Conservation (phyloP, 2,113 vertebrate species). For the Apaloderma vittatum region DNA sequence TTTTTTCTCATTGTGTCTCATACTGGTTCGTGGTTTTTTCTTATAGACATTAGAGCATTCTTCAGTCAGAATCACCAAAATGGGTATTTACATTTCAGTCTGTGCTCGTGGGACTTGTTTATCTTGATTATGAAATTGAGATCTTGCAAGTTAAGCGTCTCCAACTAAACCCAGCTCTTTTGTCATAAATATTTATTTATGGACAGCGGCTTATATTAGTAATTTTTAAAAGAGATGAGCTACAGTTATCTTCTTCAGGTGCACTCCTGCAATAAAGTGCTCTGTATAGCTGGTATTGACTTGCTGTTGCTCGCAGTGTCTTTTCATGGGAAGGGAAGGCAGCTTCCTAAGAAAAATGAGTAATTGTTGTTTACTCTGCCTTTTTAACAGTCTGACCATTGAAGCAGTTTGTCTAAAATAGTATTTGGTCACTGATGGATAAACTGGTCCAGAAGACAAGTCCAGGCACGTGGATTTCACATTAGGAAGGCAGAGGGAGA, state of each 20-base stretch:
- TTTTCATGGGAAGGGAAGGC: constrained; percentile 18
- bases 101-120: not conserved
- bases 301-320: not conserved
- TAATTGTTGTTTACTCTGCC: constrained; percentile 13
- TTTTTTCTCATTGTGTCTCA: accelerated
- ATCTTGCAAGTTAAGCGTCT: not conserved
- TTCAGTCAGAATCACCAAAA: not conserved
- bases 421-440: not conserved
- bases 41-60: not conserved
- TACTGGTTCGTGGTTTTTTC: not conserved
- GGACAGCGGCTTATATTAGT: not conserved
- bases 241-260: not conserved
- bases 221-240: not conserved
- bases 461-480: not conserved
- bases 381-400: constrained; percentile 22
- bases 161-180: not conserved
- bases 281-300: not conserved
- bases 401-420: not conserved
- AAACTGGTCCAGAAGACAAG: not conserved
- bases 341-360: constrained; percentile 37
- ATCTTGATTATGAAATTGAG: not conserved
- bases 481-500: not conserved
- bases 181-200: constrained; percentile 27
- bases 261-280: not conserved
- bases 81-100: not conserved